Evolutionary conservation across 1,140 invertebrate species (phyloP).

Genomic region (Papilio polytes): DNA sequence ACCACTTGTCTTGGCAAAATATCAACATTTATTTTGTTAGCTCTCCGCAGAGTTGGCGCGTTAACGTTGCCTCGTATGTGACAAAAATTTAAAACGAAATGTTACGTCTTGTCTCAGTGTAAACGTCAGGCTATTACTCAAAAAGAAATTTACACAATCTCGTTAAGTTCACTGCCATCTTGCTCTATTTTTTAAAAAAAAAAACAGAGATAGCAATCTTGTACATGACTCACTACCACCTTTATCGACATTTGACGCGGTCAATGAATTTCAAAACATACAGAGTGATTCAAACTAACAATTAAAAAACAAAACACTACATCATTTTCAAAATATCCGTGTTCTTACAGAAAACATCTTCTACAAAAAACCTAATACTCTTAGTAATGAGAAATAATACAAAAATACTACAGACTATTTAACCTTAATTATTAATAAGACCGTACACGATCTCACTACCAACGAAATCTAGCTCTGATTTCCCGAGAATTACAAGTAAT

Average conservation of each 20-base stretch:
- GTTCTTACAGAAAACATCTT: background rate
- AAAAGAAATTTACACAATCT: too few relatives aligned
- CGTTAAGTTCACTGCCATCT: too few relatives aligned
- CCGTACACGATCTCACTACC: background rate
- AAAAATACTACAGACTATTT: background rate
- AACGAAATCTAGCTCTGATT: background rate
- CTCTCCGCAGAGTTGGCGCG: conserved; percentile 4
- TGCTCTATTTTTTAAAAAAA: too few relatives aligned
- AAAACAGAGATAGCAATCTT: too few relatives aligned
- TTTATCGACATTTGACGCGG: too few relatives aligned
- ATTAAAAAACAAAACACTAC: background rate
- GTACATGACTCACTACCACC: too few relatives aligned
- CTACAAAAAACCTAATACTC: background rate
- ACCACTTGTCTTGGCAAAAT: conserved; percentile 14
- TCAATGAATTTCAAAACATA: too few relatives aligned
- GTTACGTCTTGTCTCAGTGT: background rate
- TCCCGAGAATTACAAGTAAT: background rate
- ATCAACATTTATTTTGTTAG: conserved; percentile 14
- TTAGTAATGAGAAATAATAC: conserved; percentile 1
- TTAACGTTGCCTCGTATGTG: background rate
- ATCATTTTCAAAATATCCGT: background rate
- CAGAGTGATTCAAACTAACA: too few relatives aligned
- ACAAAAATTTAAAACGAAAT: conserved; percentile 10
- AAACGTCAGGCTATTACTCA: background rate
- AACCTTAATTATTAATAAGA: conserved; percentile 11